These are phyloP conservation scores for Hypothenemus hampei DNA, from an alignment of 1,140 invertebrate genomes.

Conservation along the genomic window DNA sequence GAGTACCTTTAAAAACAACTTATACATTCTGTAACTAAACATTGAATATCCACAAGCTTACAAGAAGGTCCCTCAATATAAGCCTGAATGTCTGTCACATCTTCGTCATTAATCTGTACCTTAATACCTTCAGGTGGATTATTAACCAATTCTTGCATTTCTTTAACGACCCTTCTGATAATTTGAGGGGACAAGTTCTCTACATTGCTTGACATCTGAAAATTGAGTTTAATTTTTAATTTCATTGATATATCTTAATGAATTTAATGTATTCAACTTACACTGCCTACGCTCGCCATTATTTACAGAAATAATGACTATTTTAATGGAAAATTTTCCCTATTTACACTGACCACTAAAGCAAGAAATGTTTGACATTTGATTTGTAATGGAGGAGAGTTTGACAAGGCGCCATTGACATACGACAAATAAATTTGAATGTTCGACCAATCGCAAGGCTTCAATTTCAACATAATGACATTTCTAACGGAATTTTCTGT, in stretches of 20 bases:
- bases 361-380: too few species aligned
- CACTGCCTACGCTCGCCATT: constrained; percentile 24
- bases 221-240: constrained; percentile 1
- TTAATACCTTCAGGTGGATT: constrained; percentile 85
- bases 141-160: constrained; percentile 70
- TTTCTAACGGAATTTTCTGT: too few species aligned
- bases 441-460: too few species aligned
- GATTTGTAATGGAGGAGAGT: too few species aligned
- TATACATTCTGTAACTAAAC: not conserved
- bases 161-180: constrained; percentile 76
- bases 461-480: too few species aligned
- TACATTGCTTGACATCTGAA: constrained; percentile 81
- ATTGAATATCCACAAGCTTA: too few species aligned
- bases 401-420: too few species aligned
- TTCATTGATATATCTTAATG: not conserved
- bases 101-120: constrained; percentile 81
- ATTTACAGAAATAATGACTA: constrained; percentile 28
- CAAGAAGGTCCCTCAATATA: constrained; percentile 75
- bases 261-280: constrained; percentile 14
- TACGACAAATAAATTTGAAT: too few species aligned
- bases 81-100: constrained; percentile 89
- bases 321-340: too few species aligned
- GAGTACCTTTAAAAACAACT: constrained; percentile 61
- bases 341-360: too few species aligned
- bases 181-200: constrained; percentile 93